phyloP scores from a whole-genome alignment of 2,113 vertebrate species.

The Trochalopteron elliotii region DNA sequence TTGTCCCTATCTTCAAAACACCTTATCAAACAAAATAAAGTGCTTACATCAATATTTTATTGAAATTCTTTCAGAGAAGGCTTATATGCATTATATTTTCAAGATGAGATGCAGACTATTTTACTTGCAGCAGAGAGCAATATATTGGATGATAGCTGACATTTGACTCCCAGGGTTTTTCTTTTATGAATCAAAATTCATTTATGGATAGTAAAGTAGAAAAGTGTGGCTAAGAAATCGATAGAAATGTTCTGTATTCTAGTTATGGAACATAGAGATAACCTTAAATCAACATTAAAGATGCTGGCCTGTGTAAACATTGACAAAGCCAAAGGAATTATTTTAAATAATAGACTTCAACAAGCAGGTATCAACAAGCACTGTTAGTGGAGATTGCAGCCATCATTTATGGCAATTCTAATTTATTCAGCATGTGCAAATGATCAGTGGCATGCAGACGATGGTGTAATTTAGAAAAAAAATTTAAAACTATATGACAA shows the following conservation, averaged over 20 bases:
- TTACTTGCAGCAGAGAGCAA: conserved; percentile 65
- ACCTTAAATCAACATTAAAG: conserved; percentile 63
- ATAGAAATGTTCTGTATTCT: conserved; percentile 68
- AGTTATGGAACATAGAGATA: conserved; percentile 60
- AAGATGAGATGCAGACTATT: conserved; percentile 63
- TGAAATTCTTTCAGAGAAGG: conserved; percentile 73
- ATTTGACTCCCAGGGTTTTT: conserved; percentile 68
- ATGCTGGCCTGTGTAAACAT: conserved; percentile 49
- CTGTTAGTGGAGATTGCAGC: conserved; percentile 61
- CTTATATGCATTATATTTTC: conserved; percentile 57
- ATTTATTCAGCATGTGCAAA: neutral
- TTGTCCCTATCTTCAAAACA: conserved; percentile 38
- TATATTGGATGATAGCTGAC: conserved; percentile 68
- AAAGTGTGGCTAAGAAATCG: conserved; percentile 56
- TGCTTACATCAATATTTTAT: conserved; percentile 74
- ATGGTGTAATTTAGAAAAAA: neutral
- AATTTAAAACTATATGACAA: neutral
- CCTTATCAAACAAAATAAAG: conserved; percentile 54
- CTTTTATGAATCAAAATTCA: conserved; percentile 76
- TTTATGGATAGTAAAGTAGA: conserved; percentile 66
- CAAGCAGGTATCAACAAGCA: conserved; percentile 39
- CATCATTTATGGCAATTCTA: conserved; percentile 58
- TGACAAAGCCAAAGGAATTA: conserved; percentile 45
- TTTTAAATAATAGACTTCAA: conserved; percentile 75
- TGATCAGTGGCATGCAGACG: neutral